Evolutionary conservation across 2,113 vertebrate species (phyloP), one percentile per base, ranked within the genome.

Genomic region (Rhinoderma darwinii): DNA sequence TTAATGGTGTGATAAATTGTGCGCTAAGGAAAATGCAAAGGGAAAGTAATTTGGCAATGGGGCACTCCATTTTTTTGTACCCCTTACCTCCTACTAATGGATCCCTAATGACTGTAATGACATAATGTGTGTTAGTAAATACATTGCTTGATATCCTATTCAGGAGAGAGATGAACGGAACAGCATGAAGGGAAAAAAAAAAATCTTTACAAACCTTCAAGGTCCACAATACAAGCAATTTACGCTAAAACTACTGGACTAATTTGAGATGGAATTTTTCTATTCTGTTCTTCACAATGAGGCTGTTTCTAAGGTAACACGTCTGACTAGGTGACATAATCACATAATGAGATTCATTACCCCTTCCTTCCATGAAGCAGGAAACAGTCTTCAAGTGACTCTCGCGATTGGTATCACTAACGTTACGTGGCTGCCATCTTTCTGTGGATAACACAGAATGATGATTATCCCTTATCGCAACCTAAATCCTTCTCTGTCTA

Each of bases 71-170:
- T 89, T 90, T 86, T 91, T 89, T 88, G 88, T 78, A 85, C 84
- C 77, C 88, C 84, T 87, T 88, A 89, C 89, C 82, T 78, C 88
- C 70, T 44, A 59, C 90, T 94, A 92, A 94, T 92, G 91, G 90
- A 91, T 92, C 91, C 59, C 39, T 92, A 93, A 94, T 95, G 90
- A 91, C 88, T 91, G 1, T 91, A 91, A 93, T 89, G 90, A 84
- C 83, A 89, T 61, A 90, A 84, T 91, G 86, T 44, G 75, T 90
- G 82, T 61, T 89, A 87, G 72, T 73, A 73, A 84, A 70, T 89
- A 87, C 89, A 90, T 83, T 87, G 81, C 88, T 83, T 89, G 63
- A 76, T 50, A 88, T 88, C 86, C 87, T 39, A 68, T 84, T 84
- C 88, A 91, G 89, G 84, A 41, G 70, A 88, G 78, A 90, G 83